phyloP scores from a whole-genome alignment of 2,888 invertebrate species.

The Chrysotoxum bicinctum region DNA sequence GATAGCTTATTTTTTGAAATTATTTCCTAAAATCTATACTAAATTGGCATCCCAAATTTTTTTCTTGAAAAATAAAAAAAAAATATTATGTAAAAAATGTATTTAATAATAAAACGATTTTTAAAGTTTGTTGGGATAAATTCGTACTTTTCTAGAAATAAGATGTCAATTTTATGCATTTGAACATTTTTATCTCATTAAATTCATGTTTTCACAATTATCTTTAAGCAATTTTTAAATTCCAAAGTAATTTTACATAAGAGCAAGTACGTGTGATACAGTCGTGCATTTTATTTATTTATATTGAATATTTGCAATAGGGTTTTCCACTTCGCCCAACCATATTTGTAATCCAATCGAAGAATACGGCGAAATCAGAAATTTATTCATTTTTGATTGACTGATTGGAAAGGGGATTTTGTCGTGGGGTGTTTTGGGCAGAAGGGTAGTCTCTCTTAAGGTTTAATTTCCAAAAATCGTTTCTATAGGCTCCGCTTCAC shows the following conservation, averaged over 20 bases:
- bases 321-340: conserved; percentile 5
- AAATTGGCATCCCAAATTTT: no score
- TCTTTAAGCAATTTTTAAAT: no score
- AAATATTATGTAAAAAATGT: no score
- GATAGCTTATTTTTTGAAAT: no score
- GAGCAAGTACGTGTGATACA: background rate
- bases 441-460: background rate
- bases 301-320: background rate
- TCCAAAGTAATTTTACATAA: background rate
- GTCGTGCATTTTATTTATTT: background rate
- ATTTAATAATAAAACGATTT: no score
- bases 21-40: no score
- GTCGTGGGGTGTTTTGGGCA: background rate
- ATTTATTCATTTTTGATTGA: conserved; percentile 63
- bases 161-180: no score
- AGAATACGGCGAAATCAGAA: conserved; percentile 38
- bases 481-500: background rate
- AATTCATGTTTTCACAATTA: no score
- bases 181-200: no score
- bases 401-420: conserved; percentile 37
- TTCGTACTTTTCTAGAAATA: no score
- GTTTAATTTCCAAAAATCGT: background rate
- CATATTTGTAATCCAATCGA: background rate
- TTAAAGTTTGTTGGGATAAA: no score
- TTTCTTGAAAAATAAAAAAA: no score